Conservation (phyloP, 2,113 vertebrate genomes). For the Odobenus rosmarus region DNA sequence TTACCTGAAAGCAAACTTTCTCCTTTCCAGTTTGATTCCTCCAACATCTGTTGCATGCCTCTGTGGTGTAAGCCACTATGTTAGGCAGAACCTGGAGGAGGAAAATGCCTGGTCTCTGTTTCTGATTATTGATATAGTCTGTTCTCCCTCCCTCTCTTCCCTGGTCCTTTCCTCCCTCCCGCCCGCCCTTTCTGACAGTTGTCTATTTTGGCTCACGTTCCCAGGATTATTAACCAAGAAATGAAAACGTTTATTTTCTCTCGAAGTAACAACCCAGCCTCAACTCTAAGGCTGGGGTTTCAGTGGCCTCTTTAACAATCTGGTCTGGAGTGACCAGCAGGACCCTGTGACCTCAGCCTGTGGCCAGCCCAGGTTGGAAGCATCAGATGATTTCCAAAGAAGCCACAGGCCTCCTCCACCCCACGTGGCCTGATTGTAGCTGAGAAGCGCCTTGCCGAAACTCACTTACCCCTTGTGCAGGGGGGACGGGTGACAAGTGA, state of each 20-base stretch:
- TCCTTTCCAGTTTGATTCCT: neutral
- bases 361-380: conserved; percentile 8
- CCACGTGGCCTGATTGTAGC: neutral
- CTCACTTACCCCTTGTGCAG: neutral
- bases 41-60: conserved; percentile 8
- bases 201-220: conserved; percentile 57
- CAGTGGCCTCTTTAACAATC: neutral
- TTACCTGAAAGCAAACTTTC: conserved; percentile 40
- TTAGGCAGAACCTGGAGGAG: neutral
- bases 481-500: conserved; percentile 47
- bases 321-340: conserved; percentile 37
- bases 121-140: conserved; percentile 42
- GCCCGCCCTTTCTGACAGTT: conserved; percentile 13
- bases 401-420: conserved; percentile 5
- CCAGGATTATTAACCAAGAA: conserved; percentile 64
- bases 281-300: conserved; percentile 43
- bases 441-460: neutral
- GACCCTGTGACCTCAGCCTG: conserved; percentile 30
- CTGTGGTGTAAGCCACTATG: neutral
- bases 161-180: neutral
- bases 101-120: conserved; percentile 54
- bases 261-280: conserved; percentile 42
- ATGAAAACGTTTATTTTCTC: conserved; percentile 60
- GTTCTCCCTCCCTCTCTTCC: neutral
- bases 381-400: conserved; percentile 40